Base-by-base conservation (phyloP, 30 jellyfish, hydroid and myxozoan genomes). In the Mastigias papua region DNA sequence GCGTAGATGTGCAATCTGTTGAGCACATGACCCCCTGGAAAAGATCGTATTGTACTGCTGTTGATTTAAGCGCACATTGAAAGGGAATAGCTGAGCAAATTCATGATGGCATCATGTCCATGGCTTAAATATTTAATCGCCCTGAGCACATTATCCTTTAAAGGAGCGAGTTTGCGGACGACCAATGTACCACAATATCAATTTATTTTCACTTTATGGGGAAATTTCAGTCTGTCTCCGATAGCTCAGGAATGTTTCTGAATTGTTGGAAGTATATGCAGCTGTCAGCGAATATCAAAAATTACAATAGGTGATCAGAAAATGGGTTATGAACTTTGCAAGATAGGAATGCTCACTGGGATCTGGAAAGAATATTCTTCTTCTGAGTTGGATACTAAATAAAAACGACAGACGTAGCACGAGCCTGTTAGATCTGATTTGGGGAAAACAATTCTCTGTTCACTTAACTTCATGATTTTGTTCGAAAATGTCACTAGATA, bases 161-260 rank as follows among this genome's bases (percentile, higher is more conserved):
- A 1, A 33, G 35, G 34, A 33, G 31, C 15, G 69, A 34, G 35
- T 69, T 72, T 72, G 83, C 67, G 67, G 67, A 51, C 67, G 25
- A 51, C 67, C 67, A 17, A 51, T 10, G 23, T 17, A 4, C 67
- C 67, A 51, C 27, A 17, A 5, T 4, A 51, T 51, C 7, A 23
- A 51, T 5, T 51, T 51, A 51, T 51, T 51, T 23, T 51, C 7
- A 51, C 67, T 10, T 51, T 4, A 4, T 13, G 17, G 25, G 17
- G 25, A 21, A 51, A 51, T 17, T 17, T 51, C 67, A 51, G 27
- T 37, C 25, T 51, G 67, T 17, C 67, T 10, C 17, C 2, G 67
- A 51, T 51, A 51, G 17, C 4, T 1, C 67, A 51, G 67, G 25
- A 51, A 51, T 10, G 2, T 5, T 51, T 51, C 2, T 51, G 2